Conservation (phyloP, 2,888 invertebrate genomes). For the Patella ulyssiponensis region DNA sequence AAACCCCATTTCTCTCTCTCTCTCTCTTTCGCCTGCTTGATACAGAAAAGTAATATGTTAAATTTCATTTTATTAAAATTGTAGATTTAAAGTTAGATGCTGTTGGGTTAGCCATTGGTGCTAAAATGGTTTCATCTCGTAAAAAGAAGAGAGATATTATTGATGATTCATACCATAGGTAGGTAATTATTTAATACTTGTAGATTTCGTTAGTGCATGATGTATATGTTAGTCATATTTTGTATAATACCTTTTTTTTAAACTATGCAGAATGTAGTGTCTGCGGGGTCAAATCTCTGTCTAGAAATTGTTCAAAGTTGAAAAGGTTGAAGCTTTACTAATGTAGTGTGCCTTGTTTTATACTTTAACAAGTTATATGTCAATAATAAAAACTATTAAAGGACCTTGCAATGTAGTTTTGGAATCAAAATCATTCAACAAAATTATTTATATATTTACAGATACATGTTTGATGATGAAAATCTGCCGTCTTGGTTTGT, state of each 20-base stretch:
- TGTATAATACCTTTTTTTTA: too few relatives aligned
- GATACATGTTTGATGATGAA: conserved; percentile 90
- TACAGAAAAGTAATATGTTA: neutral
- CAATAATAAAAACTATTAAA: too few relatives aligned
- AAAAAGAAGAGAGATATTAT: conserved; percentile 91
- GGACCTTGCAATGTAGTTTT: too few relatives aligned
- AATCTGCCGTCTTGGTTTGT: conserved; percentile 96
- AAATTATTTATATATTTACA: conserved; percentile 38
- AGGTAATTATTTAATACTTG: conserved; percentile 19
- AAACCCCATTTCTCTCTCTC: too few relatives aligned
- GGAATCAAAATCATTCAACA: neutral
- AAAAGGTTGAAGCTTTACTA: too few relatives aligned
- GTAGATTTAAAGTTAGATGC: conserved; percentile 72
- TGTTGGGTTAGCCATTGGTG: conserved; percentile 92
- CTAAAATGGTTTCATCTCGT: conserved; percentile 90
- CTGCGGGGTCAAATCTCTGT: too few relatives aligned
- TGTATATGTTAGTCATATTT: too few relatives aligned
- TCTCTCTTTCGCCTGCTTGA: too few relatives aligned
- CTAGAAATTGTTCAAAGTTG: too few relatives aligned
- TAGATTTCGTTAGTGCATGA: neutral
- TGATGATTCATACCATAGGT: conserved; percentile 92
- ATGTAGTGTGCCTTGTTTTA: too few relatives aligned
- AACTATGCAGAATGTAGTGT: too few relatives aligned
- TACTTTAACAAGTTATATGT: too few relatives aligned
- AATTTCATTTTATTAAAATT: neutral